Evolutionary conservation across 1,140 invertebrate genomes (phyloP).

Genomic region (Bilobella aurantiaca): DNA sequence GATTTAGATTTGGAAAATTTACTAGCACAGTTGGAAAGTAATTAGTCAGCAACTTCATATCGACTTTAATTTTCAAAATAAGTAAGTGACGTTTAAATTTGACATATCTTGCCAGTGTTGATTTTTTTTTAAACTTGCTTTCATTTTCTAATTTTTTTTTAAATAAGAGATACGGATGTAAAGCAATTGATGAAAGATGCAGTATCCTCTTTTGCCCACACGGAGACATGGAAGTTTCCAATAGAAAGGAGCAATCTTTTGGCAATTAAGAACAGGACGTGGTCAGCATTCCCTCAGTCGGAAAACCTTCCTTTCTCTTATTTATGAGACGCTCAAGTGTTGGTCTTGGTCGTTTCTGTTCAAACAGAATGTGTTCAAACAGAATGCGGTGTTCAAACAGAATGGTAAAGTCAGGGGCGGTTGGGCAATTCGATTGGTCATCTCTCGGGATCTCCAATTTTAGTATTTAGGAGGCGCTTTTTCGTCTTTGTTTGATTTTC

Average conservation of each 20-base stretch:
- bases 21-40: too few species aligned
- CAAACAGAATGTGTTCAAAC: neutral
- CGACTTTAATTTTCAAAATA: too few species aligned
- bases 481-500: neutral
- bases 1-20: too few species aligned
- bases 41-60: too few species aligned
- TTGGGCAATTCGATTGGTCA: neutral
- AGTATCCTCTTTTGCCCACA: too few species aligned
- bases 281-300: slow-evolving; percentile 1
- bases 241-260: neutral
- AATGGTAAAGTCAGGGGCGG: neutral
- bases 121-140: too few species aligned
- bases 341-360: neutral
- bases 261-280: slow-evolving; percentile 8
- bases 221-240: neutral
- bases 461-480: neutral
- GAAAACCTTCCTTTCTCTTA: neutral
- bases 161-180: too few species aligned
- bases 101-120: too few species aligned
- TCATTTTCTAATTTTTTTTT: too few species aligned
- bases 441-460: neutral
- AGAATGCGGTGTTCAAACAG: neutral
- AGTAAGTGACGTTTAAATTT: too few species aligned
- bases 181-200: too few species aligned
- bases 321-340: neutral